Conservation (phyloP, 2,888 invertebrate species). For the Aelia acuminata region DNA sequence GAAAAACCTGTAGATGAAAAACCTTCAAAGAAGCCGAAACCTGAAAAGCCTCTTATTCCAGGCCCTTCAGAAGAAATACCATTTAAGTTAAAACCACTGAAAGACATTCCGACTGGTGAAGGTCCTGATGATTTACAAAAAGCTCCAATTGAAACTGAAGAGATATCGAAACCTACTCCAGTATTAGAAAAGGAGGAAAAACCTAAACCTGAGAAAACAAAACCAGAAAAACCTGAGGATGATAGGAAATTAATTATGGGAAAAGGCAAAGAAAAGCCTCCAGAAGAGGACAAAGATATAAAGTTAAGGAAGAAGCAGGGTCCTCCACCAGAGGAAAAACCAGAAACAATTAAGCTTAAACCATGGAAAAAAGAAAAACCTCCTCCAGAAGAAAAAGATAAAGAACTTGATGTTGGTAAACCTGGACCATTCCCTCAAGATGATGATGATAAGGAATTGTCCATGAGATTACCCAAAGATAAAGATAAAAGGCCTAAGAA, state of each 20-base stretch:
- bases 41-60: conserved; percentile 67
- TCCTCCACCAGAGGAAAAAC: conserved; percentile 69
- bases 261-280: conserved; percentile 66
- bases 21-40: conserved; percentile 65
- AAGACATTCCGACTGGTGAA: conserved; percentile 66
- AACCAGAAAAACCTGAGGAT: conserved; percentile 65
- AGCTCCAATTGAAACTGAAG: conserved; percentile 26
- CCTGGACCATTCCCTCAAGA: conserved; percentile 68
- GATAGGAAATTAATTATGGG: conserved; percentile 66
- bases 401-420: conserved; percentile 67
- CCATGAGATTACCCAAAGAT: conserved; percentile 66
- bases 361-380: conserved; percentile 68
- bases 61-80: conserved; percentile 65
- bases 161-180: conserved; percentile 64
- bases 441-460: conserved; percentile 67
- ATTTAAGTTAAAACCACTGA: conserved; percentile 67
- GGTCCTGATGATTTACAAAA: conserved; percentile 60
- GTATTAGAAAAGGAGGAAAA: conserved; percentile 66
- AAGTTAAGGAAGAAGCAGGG: conserved; percentile 70
- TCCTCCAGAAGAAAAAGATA: conserved; percentile 67
- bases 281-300: conserved; percentile 68
- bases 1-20: conserved; percentile 68
- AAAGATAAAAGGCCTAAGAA: conserved; percentile 60
- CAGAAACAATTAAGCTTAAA: conserved; percentile 69
- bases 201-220: conserved; percentile 64